Evolutionary conservation across 2,888 invertebrate species (phyloP).

Genomic region (Drosophila hamatofila): DNA sequence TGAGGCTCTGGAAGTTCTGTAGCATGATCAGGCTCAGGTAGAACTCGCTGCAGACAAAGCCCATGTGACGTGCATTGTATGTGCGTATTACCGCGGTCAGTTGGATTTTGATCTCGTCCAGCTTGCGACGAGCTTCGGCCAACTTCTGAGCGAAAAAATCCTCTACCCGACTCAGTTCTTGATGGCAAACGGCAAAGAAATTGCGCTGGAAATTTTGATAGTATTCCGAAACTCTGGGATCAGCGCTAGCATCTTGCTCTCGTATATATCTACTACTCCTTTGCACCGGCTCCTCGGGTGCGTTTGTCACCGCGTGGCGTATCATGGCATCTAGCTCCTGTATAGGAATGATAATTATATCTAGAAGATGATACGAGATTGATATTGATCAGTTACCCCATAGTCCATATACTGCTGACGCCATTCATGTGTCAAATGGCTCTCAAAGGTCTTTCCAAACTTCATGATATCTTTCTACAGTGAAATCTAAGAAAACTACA

Average conservation of each 20-base stretch:
- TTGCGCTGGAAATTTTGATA: constrained; percentile 87
- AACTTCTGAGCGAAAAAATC: constrained; percentile 98
- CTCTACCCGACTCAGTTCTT: constrained; percentile 96
- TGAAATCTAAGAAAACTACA: background rate
- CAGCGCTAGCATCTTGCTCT: background rate
- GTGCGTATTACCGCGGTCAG: background rate
- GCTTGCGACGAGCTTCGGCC: constrained; percentile 97
- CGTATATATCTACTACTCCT: background rate
- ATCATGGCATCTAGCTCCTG: constrained; percentile 94
- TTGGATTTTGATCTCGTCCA: constrained; percentile 65
- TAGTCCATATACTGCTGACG: constrained; percentile 97
- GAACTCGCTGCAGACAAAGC: constrained; percentile 98
- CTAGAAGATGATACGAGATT: background rate
- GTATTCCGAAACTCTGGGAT: background rate
- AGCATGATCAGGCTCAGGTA: constrained; percentile 97
- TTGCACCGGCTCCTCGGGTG: constrained; percentile 86
- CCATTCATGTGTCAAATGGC: constrained; percentile 99
- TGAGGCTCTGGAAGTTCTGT: constrained; percentile 98
- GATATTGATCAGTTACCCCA: constrained; percentile 86
- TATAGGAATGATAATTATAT: background rate
- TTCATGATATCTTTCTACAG: constrained; percentile 89
- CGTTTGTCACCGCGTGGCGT: constrained; percentile 92
- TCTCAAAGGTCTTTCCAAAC: constrained; percentile 97
- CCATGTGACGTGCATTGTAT: constrained; percentile 81
- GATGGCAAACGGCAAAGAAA: constrained; percentile 96